Evolutionary conservation across 2,888 invertebrate genomes (phyloP), one percentile per base, ranked within the genome.

Genomic region (Dolichomitus sp.): DNA sequence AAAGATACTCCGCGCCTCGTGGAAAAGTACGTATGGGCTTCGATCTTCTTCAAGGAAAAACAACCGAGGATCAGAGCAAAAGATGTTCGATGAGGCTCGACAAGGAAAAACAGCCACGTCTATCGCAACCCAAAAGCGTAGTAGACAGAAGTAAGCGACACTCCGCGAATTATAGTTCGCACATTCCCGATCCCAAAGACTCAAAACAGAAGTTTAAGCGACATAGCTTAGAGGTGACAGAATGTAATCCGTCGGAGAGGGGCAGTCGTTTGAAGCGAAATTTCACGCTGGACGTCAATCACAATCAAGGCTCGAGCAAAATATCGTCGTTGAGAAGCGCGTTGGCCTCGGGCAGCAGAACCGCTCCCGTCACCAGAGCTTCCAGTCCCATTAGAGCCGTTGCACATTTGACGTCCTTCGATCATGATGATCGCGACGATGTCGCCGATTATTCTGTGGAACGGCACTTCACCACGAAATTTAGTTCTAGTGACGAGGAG

Each of bases 291-390:
- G 93, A 93, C 59, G 92, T 93, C 11, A 93, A 93, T 81, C 93
- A 93, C 81, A 93, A 93, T 89, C 93, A 93, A 66, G 93, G 93
- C 19, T 85, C 89, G 27, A 92, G 93, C 78, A 93, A 93, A 80
- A 93, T 93, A 76, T 91, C 93, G 1, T 93, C 93, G 1, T 85
- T 93, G 77, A 89, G 93, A 61, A 92, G 87, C 78, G 85, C 85
- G 2, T 86, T 90, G 17, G 85, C 89, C n/a, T 89, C 90, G 37
- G 92, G 92, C 17, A 93, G 93, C 79, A 89, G 92, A 78, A 93
- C 93, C 3, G 93, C 93, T 5, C 93, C 93, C 0, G 89, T 91
- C 1, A 93, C 93, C 0, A 88, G 93, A 78, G 92, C 93, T 4
- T 93, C 93, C 14, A 93, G 93, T 80, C 93, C 93, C 0, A 89